phyloP scores from a whole-genome alignment of 1,140 invertebrate species.

The Danaus melanippus region DNA sequence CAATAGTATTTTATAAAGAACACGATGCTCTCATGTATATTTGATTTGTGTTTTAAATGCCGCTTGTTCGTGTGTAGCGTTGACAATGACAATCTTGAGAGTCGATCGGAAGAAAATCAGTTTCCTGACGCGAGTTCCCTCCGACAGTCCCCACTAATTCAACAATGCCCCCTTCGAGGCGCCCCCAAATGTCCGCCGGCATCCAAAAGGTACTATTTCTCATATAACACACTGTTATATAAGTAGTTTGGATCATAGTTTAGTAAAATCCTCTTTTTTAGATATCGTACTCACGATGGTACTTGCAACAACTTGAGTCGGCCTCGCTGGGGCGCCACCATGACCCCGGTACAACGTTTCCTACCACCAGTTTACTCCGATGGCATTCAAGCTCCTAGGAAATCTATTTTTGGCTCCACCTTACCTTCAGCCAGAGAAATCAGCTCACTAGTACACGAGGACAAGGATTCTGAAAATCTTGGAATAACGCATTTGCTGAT shows the following conservation, averaged over 20 bases:
- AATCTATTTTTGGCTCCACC: slow-evolving; percentile 70
- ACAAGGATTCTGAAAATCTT: slow-evolving; percentile 72
- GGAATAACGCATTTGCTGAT: slow-evolving; percentile 83
- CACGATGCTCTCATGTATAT: too few species aligned
- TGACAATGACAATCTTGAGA: slow-evolving; percentile 31
- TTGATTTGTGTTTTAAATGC: neutral
- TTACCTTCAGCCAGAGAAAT: slow-evolving; percentile 80
- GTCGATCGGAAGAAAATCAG: slow-evolving; percentile 38
- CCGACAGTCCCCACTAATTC: slow-evolving; percentile 68
- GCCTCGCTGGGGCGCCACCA: slow-evolving; percentile 85
- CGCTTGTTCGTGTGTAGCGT: slow-evolving; percentile 12
- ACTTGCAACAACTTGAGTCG: slow-evolving; percentile 87
- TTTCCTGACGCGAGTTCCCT: slow-evolving; percentile 57
- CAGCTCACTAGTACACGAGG: slow-evolving; percentile 77
- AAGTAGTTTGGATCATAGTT: neutral
- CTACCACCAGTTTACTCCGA: slow-evolving; percentile 87
- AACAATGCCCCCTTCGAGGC: slow-evolving; percentile 76
- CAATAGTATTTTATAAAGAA: too few species aligned
- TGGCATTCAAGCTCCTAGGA: slow-evolving; percentile 76
- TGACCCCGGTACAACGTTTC: slow-evolving; percentile 87
- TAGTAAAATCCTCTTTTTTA: slow-evolving; percentile 22
- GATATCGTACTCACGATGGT: slow-evolving; percentile 87
- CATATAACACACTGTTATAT: too few species aligned
- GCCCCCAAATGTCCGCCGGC: slow-evolving; percentile 75
- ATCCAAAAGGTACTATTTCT: slow-evolving; percentile 55